Evolutionary conservation across 2,113 vertebrate genomes (phyloP), one percentile per base, ranked within the genome.

Genomic region (Haplochromis burtoni): DNA sequence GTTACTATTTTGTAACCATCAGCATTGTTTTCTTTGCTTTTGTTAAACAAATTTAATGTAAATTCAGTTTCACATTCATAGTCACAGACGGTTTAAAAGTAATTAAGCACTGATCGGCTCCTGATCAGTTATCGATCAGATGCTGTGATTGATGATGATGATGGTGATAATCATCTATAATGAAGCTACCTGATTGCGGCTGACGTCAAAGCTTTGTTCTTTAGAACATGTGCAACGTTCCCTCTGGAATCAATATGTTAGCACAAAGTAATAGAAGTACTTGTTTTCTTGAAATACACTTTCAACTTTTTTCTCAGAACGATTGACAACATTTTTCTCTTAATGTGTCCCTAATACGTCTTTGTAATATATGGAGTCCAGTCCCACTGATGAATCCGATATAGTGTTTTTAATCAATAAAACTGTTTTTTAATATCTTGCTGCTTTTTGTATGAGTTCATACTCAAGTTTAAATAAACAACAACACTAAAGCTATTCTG

Each of bases 401-500:
- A 45, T 45, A 45, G 13, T 45, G 33, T 2, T 45, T 7, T 45
- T 45, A 45, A 45, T 45, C 42, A 45, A 14, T 7, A 45, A 45
- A 45, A 45, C 2, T 5, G 0, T 0, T 14, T 45, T 45, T 14
- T 10, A 45, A 45, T 45, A 45, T 45, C 12, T 14, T 45, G 42
- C 42, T 14, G 42, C 6, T 0, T 45, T 45, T 45, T 45, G 12
- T 45, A 45, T 6, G 0, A 45, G 12, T 45, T 45, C 0, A 45
- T 14, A 45, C 42, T 45, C 42, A 6, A 3, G 12, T 42, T 1
- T 45, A 42, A 42, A 42, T 12, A 12, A 42, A 42, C 0, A 12
- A 42, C 40, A 12, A 42, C 11, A 42, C 40, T 42, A 42, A 42
- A 12, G 11, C 11, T 42, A 5, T 40, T 42, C 11, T 42, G 40